Percentiles rank a stretch among this genome's conserved stretches.
Conservation (phyloP, 1,140 invertebrate genomes). For the Phymastichus coffea region DNA sequence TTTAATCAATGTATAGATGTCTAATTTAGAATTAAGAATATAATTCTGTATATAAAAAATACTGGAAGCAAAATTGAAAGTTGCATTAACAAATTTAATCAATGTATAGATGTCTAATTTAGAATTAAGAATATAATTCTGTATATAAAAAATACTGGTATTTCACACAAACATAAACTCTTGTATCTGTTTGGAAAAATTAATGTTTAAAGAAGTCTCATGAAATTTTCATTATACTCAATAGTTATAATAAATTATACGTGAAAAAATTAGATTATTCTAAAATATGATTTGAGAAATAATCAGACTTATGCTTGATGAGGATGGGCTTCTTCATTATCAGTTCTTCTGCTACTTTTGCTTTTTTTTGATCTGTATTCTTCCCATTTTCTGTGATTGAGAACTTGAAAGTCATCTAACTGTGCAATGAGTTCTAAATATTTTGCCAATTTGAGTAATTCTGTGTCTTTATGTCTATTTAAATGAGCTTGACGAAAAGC, state of each 20-base stretch:
- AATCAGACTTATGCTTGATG: constrained; percentile 17
- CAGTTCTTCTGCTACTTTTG: constrained; percentile 20
- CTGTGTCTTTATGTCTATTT: constrained; percentile 81
- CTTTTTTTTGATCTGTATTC: constrained; percentile 63
- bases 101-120: too few species aligned
- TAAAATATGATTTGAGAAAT: constrained; percentile 8
- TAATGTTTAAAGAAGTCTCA: not conserved
- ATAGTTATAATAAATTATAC: too few species aligned
- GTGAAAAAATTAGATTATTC: constrained; percentile 25
- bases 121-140: too few species aligned
- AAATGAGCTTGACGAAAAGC: constrained; percentile 89
- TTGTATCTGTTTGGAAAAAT: too few species aligned
- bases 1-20: too few species aligned
- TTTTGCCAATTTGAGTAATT: constrained; percentile 78
- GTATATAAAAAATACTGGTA: too few species aligned
- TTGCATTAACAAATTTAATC: too few species aligned
- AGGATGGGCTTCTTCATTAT: constrained; percentile 15
- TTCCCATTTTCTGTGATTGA: constrained; percentile 93
- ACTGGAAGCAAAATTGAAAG: too few species aligned
- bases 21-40: too few species aligned
- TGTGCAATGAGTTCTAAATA: constrained; percentile 85
- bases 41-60: too few species aligned
- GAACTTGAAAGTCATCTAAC: constrained; percentile 77
- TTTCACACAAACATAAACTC: too few species aligned
- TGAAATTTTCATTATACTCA: constrained; percentile 4